Evolutionary conservation across 2,888 invertebrate species (phyloP), one percentile per base, ranked within the genome.

Genomic region (Corythucha ciliata): DNA sequence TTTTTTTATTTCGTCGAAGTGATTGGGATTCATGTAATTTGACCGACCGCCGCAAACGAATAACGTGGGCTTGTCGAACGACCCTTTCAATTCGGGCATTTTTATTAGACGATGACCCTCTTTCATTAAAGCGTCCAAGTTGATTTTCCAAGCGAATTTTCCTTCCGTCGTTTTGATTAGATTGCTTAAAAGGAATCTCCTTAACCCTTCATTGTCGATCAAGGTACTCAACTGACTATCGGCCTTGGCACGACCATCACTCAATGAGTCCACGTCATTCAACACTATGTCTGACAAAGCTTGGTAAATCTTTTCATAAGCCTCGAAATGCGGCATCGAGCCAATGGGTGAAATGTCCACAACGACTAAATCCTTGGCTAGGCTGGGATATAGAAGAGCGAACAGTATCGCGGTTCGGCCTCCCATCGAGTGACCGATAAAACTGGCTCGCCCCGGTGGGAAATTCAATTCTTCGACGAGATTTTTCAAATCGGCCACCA

Each of bases 41-140:
- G 93, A 93, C n/a, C 78, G 71, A 12, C 72, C 76, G 47, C 94
- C 94, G 56, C 81, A 87, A 52, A 96, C 71, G 67, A 96, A 94
- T 5, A 90, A 67, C 1, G 85, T 81, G 2, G 85, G 83, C 3
- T 85, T 84, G 54, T 69, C 65, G 62, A 75, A 83, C 18, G 22
- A 14, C 2, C 39, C 52, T 5, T 62, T 57, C 37, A 69, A 61
- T 18, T 73, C 61, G 0, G 86, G 84, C 68, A 88, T 86, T 21
- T 66, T 66, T 3, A 79, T 73, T 45, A 89, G 76, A 29, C 79
- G 70, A 1, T 73, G 66, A 18, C 87, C 81, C 64, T 81, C 81
- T 6, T 76, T 70, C 48, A 77, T 72, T 40, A 96, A 68, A 3
- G 79, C 76, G 48, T 80, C 73, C 47, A 93, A 71, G 70, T 94